phyloP scores from a whole-genome alignment of 2,113 vertebrate genomes.

The Rhea americana region DNA sequence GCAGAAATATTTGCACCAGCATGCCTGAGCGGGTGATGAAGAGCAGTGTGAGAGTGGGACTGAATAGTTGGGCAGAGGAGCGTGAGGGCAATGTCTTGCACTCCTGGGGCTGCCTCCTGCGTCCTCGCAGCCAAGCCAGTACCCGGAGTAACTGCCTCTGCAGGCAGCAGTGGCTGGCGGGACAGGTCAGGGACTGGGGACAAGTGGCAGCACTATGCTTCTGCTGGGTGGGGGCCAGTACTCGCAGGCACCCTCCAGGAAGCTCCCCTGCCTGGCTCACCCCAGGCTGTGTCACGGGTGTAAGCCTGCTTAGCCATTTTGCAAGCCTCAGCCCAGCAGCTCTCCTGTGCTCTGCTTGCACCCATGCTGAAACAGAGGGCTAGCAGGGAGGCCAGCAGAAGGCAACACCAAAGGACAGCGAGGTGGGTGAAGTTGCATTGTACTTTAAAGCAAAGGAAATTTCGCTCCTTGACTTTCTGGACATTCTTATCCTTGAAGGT shows the following conservation, averaged over 20 bases:
- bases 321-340: neutral
- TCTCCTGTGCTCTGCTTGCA: neutral
- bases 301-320: too few relatives aligned
- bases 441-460: constrained; percentile 36
- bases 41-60: too few relatives aligned
- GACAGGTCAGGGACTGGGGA: neutral
- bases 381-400: neutral
- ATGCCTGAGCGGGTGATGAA: too few relatives aligned
- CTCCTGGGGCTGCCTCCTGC: too few relatives aligned
- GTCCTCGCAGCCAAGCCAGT: too few relatives aligned
- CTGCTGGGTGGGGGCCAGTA: neutral
- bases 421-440: neutral
- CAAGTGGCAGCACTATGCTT: accelerated
- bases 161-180: too few relatives aligned
- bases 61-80: too few relatives aligned
- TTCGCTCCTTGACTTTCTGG: constrained; percentile 13
- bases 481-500: neutral
- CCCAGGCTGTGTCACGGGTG: neutral
- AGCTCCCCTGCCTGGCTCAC: neutral
- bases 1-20: too few relatives aligned
- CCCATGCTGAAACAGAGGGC: neutral
- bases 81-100: too few relatives aligned
- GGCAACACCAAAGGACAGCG: neutral
- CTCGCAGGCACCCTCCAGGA: neutral
- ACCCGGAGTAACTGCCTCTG: too few relatives aligned